Percentiles rank a stretch among this genome's conserved stretches.
Conservation (phyloP, 2,797 vertebrate species). For the Potorous gilbertii region DNA sequence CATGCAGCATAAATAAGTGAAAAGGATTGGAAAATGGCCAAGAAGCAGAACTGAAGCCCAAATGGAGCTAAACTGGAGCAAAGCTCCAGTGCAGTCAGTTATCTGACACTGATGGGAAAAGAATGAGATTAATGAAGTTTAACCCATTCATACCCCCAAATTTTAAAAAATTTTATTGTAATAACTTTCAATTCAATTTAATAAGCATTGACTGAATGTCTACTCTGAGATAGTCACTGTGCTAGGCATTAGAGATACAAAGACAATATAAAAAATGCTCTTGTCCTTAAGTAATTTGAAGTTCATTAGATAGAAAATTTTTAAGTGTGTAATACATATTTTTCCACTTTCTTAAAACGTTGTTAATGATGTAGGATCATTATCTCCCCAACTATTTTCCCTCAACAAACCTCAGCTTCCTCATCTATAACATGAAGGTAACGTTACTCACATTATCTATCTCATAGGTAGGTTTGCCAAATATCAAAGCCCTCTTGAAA, state of each 20-base stretch:
- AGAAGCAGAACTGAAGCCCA: not conserved
- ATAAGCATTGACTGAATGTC: not conserved
- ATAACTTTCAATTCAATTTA: not conserved
- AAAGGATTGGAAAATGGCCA: not conserved
- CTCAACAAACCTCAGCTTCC: not conserved
- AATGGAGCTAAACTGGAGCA: not conserved
- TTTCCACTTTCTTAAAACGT: not conserved
- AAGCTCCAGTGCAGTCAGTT: not conserved
- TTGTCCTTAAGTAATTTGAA: not conserved
- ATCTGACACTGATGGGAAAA: not conserved
- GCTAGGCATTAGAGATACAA: not conserved
- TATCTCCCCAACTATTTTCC: not conserved
- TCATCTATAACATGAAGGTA: not conserved
- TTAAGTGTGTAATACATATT: not conserved
- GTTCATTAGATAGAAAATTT: not conserved
- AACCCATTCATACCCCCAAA: not conserved
- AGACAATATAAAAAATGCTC: not conserved
- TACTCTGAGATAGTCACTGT: not conserved
- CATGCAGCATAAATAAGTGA: not conserved
- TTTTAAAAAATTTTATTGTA: not conserved
- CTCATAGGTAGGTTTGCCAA: not conserved
- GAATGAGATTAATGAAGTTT: not conserved
- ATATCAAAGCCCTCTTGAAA: not conserved
- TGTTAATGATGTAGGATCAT: not conserved
- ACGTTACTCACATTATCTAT: not conserved